phyloP scores from a whole-genome alignment of 2,113 vertebrate species.

The Axis porcinus region DNA sequence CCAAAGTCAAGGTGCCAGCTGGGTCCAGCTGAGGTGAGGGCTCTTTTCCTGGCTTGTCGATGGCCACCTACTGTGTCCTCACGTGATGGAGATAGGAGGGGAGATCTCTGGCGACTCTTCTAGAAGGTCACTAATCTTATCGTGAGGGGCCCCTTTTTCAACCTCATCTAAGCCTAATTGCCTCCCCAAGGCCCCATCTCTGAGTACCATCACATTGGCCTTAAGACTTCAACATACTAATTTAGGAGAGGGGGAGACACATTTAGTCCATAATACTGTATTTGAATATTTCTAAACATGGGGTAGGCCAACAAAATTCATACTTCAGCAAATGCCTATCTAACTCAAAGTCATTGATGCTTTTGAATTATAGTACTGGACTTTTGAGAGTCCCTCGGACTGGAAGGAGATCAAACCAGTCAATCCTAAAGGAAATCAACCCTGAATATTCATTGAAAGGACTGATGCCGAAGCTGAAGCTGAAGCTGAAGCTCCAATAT shows the following conservation, averaged over 20 bases:
- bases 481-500: neutral
- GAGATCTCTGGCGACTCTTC: neutral
- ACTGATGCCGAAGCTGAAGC: neutral
- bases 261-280: neutral
- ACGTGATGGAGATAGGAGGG: neutral
- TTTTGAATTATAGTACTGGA: neutral
- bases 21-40: neutral
- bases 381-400: neutral
- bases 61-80: neutral
- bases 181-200: neutral
- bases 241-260: no score
- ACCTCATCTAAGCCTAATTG: neutral
- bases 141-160: rapidly evolving
- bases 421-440: neutral
- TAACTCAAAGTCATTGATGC: neutral
- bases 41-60: neutral
- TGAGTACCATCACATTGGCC: no score
- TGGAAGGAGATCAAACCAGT: neutral
- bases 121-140: neutral
- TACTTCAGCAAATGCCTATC: neutral
- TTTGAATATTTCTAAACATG: neutral
- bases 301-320: neutral
- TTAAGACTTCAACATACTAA: neutral
- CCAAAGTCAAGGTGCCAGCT: neutral
- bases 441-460: neutral